Evolutionary conservation across 2,113 vertebrate species (phyloP).

Genomic region (Symphodus melops): DNA sequence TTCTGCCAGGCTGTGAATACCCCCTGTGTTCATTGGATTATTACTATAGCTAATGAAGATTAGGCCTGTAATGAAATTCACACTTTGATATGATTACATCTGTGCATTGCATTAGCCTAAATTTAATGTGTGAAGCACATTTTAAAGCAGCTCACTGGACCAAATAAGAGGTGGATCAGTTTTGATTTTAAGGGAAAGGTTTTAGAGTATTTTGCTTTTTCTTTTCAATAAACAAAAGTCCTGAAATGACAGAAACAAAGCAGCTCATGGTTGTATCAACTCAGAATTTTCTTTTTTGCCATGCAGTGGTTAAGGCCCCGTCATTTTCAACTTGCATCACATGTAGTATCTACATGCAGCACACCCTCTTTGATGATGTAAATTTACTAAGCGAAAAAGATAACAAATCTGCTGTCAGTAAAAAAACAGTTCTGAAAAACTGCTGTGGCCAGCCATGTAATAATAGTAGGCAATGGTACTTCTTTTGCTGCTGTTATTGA

Average conservation of each 20-base stretch:
- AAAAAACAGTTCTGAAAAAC: no score
- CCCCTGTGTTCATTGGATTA: not conserved
- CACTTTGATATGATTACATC: constrained; percentile 10
- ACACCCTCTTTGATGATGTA: not conserved
- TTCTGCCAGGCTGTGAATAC: not conserved
- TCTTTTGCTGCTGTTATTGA: no score
- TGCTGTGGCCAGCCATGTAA: no score
- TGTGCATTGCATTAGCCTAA: not conserved
- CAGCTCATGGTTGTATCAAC: no score
- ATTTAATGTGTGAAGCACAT: not conserved
- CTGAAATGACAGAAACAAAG: not conserved
- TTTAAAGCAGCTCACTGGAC: not conserved
- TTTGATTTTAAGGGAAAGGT: not conserved
- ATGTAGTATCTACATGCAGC: not conserved
- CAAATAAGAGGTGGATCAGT: not conserved
- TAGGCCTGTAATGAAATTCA: constrained; percentile 18
- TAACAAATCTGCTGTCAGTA: no score
- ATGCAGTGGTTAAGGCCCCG: not conserved
- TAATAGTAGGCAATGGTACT: no score
- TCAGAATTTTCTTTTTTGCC: not conserved
- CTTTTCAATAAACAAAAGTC: not conserved
- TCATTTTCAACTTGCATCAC: not conserved
- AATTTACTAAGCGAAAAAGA: no score
- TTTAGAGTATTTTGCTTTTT: not conserved
- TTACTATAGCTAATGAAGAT: constrained; percentile 6